These are phyloP conservation scores for Fragum sueziense DNA, from an alignment of 2,888 invertebrate species.

Conservation along the genomic window DNA sequence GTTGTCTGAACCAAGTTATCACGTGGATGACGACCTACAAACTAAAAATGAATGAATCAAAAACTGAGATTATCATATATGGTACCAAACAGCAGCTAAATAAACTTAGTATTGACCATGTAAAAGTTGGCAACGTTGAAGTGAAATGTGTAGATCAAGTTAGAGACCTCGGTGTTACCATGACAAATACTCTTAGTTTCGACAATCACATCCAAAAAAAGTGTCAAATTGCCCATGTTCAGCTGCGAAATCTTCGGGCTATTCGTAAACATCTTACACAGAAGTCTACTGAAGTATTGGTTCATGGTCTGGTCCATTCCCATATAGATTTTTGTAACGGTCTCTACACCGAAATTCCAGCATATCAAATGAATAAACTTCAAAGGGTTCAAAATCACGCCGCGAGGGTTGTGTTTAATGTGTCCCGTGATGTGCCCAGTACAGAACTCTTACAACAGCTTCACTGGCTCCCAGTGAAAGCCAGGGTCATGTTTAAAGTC, in stretches of 20 bases:
- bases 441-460: background rate
- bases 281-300: conserved; percentile 32
- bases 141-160: conserved; percentile 38
- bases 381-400: conserved; percentile 3
- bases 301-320: conserved; percentile 35
- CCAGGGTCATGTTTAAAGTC: background rate
- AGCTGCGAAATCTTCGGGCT: no score
- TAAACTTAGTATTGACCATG: conserved; percentile 11
- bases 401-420: conserved; percentile 1
- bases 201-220: conserved; percentile 30
- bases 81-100: conserved; percentile 41
- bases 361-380: conserved; percentile 1
- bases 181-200: conserved; percentile 36
- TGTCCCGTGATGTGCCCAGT: conserved; percentile 6
- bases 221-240: conserved; percentile 39
- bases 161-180: conserved; percentile 36
- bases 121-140: conserved; percentile 14
- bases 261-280: conserved; percentile 31
- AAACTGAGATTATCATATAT: conserved; percentile 29
- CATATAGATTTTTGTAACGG: conserved; percentile 36
- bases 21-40: conserved; percentile 49
- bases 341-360: conserved; percentile 34
- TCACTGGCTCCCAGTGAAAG: conserved; percentile 9
- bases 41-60: conserved; percentile 44
- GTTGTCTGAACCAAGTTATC: conserved; percentile 37